These are phyloP conservation scores for Mesocentrotus franciscanus DNA, from an alignment of 53 echinoderm and acorn worm genomes.

Conservation along the genomic window DNA sequence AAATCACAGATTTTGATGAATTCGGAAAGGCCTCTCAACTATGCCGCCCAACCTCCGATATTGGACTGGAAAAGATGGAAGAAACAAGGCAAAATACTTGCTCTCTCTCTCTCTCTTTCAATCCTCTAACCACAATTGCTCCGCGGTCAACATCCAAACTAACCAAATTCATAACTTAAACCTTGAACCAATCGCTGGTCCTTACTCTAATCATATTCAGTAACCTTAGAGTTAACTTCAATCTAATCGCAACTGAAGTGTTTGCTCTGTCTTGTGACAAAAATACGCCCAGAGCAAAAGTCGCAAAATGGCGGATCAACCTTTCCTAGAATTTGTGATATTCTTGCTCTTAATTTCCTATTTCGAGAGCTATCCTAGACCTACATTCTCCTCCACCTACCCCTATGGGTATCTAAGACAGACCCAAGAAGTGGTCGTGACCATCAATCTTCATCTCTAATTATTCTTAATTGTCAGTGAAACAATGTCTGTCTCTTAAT, in stretches of 20 bases:
- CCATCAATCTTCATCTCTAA: slow-evolving; percentile 24
- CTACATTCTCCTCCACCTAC: background rate
- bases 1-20: background rate
- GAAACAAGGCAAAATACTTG: too few relatives aligned
- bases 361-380: slow-evolving; percentile 24
- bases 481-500: background rate
- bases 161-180: too few relatives aligned
- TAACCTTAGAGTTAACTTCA: too few relatives aligned
- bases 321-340: background rate
- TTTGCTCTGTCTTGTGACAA: too few relatives aligned
- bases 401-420: background rate
- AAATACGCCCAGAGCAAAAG: too few relatives aligned
- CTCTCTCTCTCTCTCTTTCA: too few relatives aligned
- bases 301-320: background rate
- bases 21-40: background rate
- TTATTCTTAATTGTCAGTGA: background rate
- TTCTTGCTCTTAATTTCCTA: background rate
- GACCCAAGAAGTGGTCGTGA: background rate
- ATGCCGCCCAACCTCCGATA: background rate
- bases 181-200: too few relatives aligned
- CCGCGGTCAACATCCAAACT: too few relatives aligned
- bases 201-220: too few relatives aligned
- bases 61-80: too few relatives aligned
- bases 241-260: too few relatives aligned
- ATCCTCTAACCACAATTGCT: too few relatives aligned